Conservation (phyloP, 2,888 invertebrate species). For the Tyria jacobaeae region DNA sequence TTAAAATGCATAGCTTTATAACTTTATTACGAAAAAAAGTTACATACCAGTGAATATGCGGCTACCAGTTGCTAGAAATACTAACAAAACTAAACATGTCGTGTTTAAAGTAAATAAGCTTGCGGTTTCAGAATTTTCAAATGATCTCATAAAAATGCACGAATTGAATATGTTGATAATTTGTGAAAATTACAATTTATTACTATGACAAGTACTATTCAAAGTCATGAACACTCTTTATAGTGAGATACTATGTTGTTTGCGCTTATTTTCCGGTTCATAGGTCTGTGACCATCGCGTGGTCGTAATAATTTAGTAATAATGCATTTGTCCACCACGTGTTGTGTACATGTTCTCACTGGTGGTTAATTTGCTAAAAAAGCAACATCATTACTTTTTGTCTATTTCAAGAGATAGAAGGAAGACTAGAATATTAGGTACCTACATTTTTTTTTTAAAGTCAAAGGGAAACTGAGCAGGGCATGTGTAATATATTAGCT, state of each 20-base stretch:
- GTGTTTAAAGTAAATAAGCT: neutral
- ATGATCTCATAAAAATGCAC: neutral
- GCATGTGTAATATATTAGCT: neutral
- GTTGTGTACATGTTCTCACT: neutral
- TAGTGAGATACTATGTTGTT: conserved; percentile 3
- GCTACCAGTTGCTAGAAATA: neutral
- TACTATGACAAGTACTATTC: conserved; percentile 1
- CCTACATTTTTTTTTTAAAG: neutral
- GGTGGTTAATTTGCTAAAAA: neutral
- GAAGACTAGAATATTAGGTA: neutral
- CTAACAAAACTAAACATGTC: neutral
- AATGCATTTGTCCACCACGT: conserved; percentile 18
- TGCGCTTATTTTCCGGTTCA: conserved; percentile 44
- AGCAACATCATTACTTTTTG: neutral
- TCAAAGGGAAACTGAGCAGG: too few relatives aligned
- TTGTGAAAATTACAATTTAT: neutral
- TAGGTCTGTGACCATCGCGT: conserved; percentile 41
- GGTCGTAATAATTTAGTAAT: conserved; percentile 17
- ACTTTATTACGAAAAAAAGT: neutral
- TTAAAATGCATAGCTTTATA: neutral
- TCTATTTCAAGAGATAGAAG: neutral
- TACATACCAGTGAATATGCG: neutral
- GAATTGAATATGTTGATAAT: neutral
- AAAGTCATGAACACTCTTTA: conserved; percentile 12
- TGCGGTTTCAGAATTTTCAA: neutral